A percentile compares a stretch with the other conserved stretches of the same genome.
These are phyloP conservation scores for Drosophila novamexicana DNA, from an alignment of 1,140 invertebrate species.

Conservation along the genomic window DNA sequence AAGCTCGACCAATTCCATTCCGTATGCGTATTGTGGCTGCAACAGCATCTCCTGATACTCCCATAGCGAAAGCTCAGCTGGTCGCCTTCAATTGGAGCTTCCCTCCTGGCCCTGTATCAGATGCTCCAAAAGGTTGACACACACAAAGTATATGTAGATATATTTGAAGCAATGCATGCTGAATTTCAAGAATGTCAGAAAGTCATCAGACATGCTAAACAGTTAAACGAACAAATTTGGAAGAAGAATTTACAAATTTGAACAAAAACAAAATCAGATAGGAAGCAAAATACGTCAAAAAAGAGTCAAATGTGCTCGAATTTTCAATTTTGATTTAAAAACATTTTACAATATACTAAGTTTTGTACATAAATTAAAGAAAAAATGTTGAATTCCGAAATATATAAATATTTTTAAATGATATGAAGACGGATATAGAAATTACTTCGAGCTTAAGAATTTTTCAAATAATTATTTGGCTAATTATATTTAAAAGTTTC, in stretches of 20 bases:
- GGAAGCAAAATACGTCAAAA: slow-evolving; percentile 2
- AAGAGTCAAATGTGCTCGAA: not conserved
- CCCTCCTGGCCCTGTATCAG: slow-evolving; percentile 41
- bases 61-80: not conserved
- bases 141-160: slow-evolving; percentile 65
- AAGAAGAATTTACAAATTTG: slow-evolving; percentile 13
- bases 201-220: slow-evolving; percentile 38
- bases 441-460: too few species aligned
- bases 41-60: not conserved
- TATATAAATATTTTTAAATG: too few species aligned
- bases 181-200: slow-evolving; percentile 50
- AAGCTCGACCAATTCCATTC: not conserved
- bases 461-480: too few species aligned
- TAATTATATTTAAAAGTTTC: not conserved
- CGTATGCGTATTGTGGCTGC: not conserved
- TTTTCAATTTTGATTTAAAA: not conserved
- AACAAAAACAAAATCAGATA: not conserved
- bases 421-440: too few species aligned
- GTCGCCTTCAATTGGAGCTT: slow-evolving; percentile 13
- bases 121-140: slow-evolving; percentile 60
- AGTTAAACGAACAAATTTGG: slow-evolving; percentile 23
- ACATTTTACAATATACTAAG: too few species aligned
- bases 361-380: too few species aligned
- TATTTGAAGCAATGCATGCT: slow-evolving; percentile 68
- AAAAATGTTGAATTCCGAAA: too few species aligned